Evolutionary conservation across 2,888 invertebrate genomes (phyloP), one percentile per base, ranked within the genome.

Genomic region (Cataglyphis altisquamis): DNA sequence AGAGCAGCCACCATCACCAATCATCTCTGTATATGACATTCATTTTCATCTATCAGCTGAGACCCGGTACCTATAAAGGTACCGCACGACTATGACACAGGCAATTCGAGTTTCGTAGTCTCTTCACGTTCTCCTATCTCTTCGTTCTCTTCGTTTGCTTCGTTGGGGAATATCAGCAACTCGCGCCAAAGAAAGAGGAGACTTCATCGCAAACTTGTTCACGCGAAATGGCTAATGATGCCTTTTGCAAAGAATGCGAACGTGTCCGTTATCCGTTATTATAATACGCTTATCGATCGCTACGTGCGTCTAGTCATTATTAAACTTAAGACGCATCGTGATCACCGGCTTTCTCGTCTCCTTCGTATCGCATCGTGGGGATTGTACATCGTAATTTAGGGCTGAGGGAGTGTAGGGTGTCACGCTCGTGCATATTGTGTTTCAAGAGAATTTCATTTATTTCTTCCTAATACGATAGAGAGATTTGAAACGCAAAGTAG

Each of bases 1-100:
- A 90, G 77, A 77, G 89, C 87, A 83, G 68, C 64, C 83, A 86
- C 82, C 84, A 88, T 72, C 83, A 87, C 83, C 82, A 87, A 80
- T 66, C 78, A 66, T 85, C 66, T 88, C 78, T 77, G 81, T 89
- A 75, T 75, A 89, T 70, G 85, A 87, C 80, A 88, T 87, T 86
- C 86, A 86, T 87, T 87, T 85, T 81, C 83, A 80, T 81, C 78
- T 68, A 87, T 82, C 88, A 82, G 60, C 83, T 83, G 77, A 77
- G 25, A 25, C 25, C 25, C 48, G 48, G 48, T 52, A 52, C 48
- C 48, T 77, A 68, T 81, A 87, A 87, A 88, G 73, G 62, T 41
- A 86, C 62, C 67, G 74, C 74, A 15, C 55, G 60, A 78, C 86
- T 82, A 57, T 66, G 74, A 82, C 78, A 77, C 82, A 52, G 77